Percentiles rank a stretch among this genome's conserved stretches.
phyloP scores from a whole-genome alignment of 1,140 invertebrate genomes.

The Listronotus bonariensis region DNA sequence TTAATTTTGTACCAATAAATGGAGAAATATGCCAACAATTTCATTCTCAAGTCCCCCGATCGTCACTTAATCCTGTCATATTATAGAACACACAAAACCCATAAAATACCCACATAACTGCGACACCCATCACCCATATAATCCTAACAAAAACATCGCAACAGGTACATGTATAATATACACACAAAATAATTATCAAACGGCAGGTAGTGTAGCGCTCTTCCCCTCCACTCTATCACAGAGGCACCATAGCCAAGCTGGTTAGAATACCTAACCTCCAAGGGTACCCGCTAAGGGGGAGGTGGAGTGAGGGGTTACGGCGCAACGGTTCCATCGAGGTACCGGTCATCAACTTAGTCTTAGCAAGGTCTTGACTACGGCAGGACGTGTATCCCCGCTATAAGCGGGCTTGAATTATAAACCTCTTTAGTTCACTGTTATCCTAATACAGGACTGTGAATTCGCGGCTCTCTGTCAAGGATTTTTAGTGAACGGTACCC shows the following conservation, averaged over 20 bases:
- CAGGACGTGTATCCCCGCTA: conserved; percentile 24
- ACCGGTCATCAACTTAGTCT: conserved; percentile 54
- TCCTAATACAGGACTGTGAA: conserved; percentile 20
- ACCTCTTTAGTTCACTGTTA: conserved; percentile 12
- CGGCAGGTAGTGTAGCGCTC: conserved; percentile 23
- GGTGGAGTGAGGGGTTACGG: conserved; percentile 39
- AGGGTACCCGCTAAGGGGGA: conserved; percentile 38
- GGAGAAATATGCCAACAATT: too few relatives aligned
- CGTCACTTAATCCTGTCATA: not conserved
- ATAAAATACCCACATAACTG: conserved; percentile 20
- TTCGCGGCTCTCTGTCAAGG: conserved; percentile 23
- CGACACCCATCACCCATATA: conserved; percentile 5
- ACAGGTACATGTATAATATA: conserved; percentile 21
- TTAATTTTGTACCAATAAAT: too few relatives aligned
- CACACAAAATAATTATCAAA: conserved; percentile 8
- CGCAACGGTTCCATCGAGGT: conserved; percentile 53
- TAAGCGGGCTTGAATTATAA: conserved; percentile 9
- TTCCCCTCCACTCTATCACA: conserved; percentile 11
- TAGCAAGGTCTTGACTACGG: conserved; percentile 47
- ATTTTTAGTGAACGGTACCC: conserved; percentile 24
- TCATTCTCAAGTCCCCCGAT: not conserved
- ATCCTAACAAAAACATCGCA: conserved; percentile 23
- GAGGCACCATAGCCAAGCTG: conserved; percentile 41
- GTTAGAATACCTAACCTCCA: conserved; percentile 51
- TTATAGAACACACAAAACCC: conserved; percentile 1